A percentile compares a stretch with the other conserved stretches of the same genome.
phyloP scores from a whole-genome alignment of 2,113 vertebrate genomes.

The Meles meles region DNA sequence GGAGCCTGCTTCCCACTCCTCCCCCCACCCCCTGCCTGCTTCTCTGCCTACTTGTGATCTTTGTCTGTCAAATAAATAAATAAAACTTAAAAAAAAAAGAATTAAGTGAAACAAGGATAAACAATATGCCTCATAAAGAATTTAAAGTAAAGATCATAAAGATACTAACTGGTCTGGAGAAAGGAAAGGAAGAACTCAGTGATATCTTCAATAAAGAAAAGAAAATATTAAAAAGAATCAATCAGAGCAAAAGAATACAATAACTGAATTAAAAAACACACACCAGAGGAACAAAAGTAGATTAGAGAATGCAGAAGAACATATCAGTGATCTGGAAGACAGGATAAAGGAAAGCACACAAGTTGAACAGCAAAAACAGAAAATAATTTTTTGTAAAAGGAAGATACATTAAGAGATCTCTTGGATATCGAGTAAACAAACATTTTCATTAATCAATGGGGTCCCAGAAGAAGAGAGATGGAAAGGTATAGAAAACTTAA shows the following conservation, averaged over 20 bases:
- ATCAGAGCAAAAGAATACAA: background rate
- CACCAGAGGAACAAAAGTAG: background rate
- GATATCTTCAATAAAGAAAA: background rate
- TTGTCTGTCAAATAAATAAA: too few species aligned
- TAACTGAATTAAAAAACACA: background rate
- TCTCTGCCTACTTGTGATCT: too few species aligned
- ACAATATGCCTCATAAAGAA: background rate
- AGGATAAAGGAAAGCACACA: background rate
- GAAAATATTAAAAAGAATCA: background rate
- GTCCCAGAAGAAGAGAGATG: background rate
- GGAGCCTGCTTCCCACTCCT: too few species aligned
- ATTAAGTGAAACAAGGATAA: background rate
- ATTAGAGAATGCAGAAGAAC: background rate
- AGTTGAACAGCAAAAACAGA: background rate
- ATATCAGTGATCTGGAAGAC: background rate
- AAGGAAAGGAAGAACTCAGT: background rate
- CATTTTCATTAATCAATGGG: background rate
- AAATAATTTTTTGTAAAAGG: background rate
- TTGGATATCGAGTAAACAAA: background rate
- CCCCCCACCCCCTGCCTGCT: too few species aligned
- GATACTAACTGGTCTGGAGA: background rate
- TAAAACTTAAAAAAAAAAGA: too few species aligned
- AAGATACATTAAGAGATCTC: background rate
- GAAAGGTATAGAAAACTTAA: background rate
- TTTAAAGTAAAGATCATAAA: background rate